phyloP scores from a whole-genome alignment of 2,113 vertebrate genomes.

The Crotalus horridus region DNA sequence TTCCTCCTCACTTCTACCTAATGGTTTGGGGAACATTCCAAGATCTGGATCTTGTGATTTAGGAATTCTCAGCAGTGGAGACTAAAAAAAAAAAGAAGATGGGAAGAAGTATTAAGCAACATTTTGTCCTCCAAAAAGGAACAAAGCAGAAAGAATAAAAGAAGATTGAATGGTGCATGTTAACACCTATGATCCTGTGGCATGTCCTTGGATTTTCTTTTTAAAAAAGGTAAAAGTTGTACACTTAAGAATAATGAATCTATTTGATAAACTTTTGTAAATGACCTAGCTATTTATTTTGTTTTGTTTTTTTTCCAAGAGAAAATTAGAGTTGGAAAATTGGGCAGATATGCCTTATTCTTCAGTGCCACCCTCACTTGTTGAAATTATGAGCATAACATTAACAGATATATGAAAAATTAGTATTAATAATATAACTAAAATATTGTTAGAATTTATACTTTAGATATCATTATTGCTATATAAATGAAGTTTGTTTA shows the following conservation, averaged over 20 bases:
- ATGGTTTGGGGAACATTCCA: not conserved
- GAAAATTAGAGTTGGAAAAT: not conserved
- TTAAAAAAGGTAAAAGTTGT: not conserved
- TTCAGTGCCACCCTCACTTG: not conserved
- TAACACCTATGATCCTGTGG: not conserved
- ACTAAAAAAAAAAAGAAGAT: not conserved
- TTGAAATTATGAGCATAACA: not conserved
- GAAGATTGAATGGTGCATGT: not conserved
- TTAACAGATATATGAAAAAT: not conserved
- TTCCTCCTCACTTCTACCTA: not conserved
- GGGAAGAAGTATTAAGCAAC: not conserved
- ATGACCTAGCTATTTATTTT: not conserved
- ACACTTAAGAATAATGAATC: not conserved
- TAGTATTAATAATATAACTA: not conserved
- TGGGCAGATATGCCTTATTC: not conserved
- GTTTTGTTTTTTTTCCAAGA: not conserved
- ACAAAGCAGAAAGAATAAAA: not conserved
- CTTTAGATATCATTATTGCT: not conserved
- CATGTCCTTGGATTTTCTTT: not conserved
- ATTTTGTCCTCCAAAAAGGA: not conserved
- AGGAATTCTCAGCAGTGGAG: not conserved
- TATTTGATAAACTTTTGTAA: not conserved
- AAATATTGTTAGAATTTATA: not conserved
- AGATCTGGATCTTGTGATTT: not conserved
- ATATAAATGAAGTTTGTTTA: not conserved